These are phyloP conservation scores for Rhea americana DNA, from an alignment of 2,113 vertebrate genomes.

Conservation along the genomic window DNA sequence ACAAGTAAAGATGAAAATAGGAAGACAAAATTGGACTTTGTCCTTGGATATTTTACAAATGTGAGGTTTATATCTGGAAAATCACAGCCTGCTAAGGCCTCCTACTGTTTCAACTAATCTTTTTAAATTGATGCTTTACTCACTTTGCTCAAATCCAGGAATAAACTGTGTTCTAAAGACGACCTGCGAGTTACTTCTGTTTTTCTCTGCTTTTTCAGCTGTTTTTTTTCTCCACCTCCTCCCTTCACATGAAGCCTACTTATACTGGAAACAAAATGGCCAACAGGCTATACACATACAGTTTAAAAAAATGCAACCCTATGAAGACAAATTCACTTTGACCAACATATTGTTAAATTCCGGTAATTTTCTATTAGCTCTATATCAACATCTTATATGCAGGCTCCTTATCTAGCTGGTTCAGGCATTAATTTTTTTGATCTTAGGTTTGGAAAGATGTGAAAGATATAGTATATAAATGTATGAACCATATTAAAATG, in stretches of 20 bases:
- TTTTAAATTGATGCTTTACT: conserved; percentile 39
- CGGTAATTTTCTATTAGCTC: not conserved
- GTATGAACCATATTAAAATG: not conserved
- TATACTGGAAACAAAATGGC: not conserved
- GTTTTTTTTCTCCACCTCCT: not conserved
- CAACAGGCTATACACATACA: not conserved
- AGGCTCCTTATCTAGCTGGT: not conserved
- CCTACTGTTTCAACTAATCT: conserved; percentile 37
- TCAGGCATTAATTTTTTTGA: not conserved
- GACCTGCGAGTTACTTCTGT: not conserved
- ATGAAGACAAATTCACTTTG: not conserved
- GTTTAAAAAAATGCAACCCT: not conserved
- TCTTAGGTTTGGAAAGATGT: not conserved
- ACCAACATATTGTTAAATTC: not conserved
- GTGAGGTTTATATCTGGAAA: not conserved
- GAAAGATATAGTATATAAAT: not conserved
- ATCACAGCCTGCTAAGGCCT: conserved; percentile 15
- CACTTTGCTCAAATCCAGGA: not conserved
- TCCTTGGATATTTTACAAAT: conserved; percentile 20
- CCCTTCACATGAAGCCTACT: not conserved
- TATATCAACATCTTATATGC: not conserved
- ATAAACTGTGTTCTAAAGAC: not conserved
- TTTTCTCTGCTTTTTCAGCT: not conserved
- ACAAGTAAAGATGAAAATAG: conserved; percentile 31
- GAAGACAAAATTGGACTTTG: conserved; percentile 3